Evolutionary conservation across 2,113 vertebrate species (phyloP), one percentile per base, ranked within the genome.

Genomic region (Oceanodroma tethys): DNA sequence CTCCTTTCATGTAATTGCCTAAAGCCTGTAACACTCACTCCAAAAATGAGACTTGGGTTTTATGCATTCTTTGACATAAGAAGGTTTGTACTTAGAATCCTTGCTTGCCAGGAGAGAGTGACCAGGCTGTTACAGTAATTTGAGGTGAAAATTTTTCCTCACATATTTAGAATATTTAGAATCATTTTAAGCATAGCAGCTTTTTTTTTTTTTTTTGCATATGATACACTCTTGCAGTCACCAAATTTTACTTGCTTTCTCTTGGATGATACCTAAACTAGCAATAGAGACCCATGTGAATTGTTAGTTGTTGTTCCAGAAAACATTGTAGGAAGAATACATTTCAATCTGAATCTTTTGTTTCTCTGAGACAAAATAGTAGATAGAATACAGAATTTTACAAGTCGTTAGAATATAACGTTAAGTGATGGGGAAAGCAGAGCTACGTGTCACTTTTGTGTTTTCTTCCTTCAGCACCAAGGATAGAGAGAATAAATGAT

Each of bases 401-500:
- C 9, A 30, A 34, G 48, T 20, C 2, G 0, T 22, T 71, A 45
- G 56, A 48, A 11, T 47, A 6, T 20, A 59, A 26, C 0, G 0
- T 6, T 7, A 32, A 45, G 53, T 11, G 14, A 30, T 34, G 30
- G 36, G 38, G 38, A 73, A 62, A 36, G 55, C 38, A 25, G 58
- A 86, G 25, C 43, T 23, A n/a, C 16, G 32, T 74, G 45, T 89
- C 36, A 8, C n/a, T 42, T 56, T 10, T 63, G 16, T 48, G 45
- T 76, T 40, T 92, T 29, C 91, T 96, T 50, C 86, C 59, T 88
- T 40, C 86, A 99, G 99, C 98, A 32, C 99, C 99, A 55, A 98
- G 99, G 97, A 98, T 99, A 98, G 99, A 99, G 95, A 99, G 99
- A 95, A 92, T 99, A 91, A 99, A 99, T 2, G 99, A 99, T 96